Evolutionary conservation across 2,113 vertebrate species (phyloP), one percentile per base, ranked within the genome.

Genomic region (Thryonomys swinderianus): DNA sequence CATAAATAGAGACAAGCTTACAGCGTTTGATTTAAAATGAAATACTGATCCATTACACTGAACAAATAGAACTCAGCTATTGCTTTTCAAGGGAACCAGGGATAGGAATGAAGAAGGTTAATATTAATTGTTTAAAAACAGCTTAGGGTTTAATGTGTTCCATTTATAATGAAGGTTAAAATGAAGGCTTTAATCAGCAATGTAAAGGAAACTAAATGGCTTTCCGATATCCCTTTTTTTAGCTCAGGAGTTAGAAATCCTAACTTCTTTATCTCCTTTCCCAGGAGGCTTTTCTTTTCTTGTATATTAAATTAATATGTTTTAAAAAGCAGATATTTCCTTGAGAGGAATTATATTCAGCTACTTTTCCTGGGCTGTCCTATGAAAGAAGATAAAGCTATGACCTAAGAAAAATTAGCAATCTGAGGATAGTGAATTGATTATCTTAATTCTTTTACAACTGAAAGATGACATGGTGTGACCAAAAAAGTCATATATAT

Each of bases 61-160:
- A 93, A 73, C 67, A 96, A 51, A 90, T 8, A 23, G 34, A 97
- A 90, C 74, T 82, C 20, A 21, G 34, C 57, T 79, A 17, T 42
- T 95, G 37, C 25, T 93, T 97, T 96, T 85, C 57, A 62, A 69
- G 66, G 76, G 90, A 88, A 66, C 71, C 48, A 2, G 82, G 85
- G 74, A 88, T 40, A 85, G 86, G 84, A 94, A 57, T 93, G 94
- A 97, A 93, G 93, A 95, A 96, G 64, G 76, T 90, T 95, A 74
- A 97, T 96, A 96, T 93, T 96, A 96, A 95, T 93, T 93, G 83
- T 95, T 96, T 98, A 80, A 97, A 96, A 97, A 94, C 95, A 86
- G 87, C 93, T 94, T 79, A 95, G 64, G 48, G 76, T 95, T 97
- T 93, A 97, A 97, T 95, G 92, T 84, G 66, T 62, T 84, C 40